Conservation (phyloP, 2,113 vertebrate species). For the Delphinapterus leucas region DNA sequence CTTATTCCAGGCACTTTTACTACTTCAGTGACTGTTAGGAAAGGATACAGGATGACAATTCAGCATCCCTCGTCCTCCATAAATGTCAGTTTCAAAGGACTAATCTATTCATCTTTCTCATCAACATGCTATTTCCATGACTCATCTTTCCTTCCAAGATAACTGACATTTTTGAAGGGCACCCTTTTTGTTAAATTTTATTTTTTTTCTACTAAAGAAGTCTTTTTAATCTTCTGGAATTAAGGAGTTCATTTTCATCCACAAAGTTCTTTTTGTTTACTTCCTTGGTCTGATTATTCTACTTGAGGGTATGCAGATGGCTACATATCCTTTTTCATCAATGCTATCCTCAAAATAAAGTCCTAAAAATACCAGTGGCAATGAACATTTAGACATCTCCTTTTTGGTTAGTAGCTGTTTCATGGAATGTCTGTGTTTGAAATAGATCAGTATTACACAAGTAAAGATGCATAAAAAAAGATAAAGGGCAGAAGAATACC, state of each 20-base stretch:
- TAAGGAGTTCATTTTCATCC: slow-evolving; percentile 49
- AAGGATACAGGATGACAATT: accelerated
- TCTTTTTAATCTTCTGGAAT: slow-evolving; percentile 64
- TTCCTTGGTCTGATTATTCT: slow-evolving; percentile 42
- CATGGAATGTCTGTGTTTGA: slow-evolving; percentile 56
- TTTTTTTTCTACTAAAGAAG: slow-evolving; percentile 59
- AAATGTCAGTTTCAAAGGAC: slow-evolving; percentile 4
- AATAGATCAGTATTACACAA: slow-evolving; percentile 11
- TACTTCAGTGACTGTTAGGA: accelerated
- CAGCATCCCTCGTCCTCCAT: neutral
- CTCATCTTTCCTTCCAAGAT: slow-evolving; percentile 54
- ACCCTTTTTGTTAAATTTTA: slow-evolving; percentile 54
- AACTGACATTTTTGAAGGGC: slow-evolving; percentile 64
- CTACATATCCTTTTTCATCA: slow-evolving; percentile 36
- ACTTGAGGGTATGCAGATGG: slow-evolving; percentile 50
- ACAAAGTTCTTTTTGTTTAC: slow-evolving; percentile 70
- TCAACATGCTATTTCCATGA: slow-evolving; percentile 28
- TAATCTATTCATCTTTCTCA: slow-evolving; percentile 34
- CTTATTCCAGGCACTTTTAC: neutral
- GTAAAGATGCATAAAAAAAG: neutral
- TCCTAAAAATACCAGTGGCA: slow-evolving; percentile 67
- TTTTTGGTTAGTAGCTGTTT: slow-evolving; percentile 28
- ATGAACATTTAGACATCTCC: slow-evolving; percentile 60
- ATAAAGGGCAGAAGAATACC: neutral
- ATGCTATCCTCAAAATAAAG: slow-evolving; percentile 68